Conservation (phyloP, 2,113 vertebrate genomes). For the Petromus typicus region DNA sequence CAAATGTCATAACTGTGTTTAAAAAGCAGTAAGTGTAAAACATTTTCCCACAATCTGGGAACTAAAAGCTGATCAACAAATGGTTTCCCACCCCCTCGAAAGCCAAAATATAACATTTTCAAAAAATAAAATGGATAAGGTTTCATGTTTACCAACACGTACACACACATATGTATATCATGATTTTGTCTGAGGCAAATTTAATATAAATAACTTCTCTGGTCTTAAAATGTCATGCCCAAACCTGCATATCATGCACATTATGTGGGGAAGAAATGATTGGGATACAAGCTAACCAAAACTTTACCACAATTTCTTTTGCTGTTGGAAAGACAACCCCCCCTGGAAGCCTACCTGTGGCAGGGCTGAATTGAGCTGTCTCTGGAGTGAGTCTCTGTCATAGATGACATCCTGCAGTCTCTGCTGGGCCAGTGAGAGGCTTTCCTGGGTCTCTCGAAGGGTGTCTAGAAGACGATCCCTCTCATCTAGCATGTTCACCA, state of each 20-base stretch:
- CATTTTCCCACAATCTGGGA: not conserved
- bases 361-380: conserved; percentile 98
- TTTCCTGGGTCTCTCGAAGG: conserved; percentile 99
- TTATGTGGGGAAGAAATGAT: not conserved
- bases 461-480: conserved; percentile 97
- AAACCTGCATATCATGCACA: not conserved
- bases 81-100: not conserved
- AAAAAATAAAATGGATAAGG: not conserved
- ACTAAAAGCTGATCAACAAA: conserved; percentile 26
- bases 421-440: conserved; percentile 96
- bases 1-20: conserved; percentile 12
- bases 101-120: not conserved
- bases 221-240: not conserved
- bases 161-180: not conserved
- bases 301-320: not conserved
- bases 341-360: conserved; percentile 92
- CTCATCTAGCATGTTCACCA: conserved; percentile 99
- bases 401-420: conserved; percentile 99
- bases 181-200: not conserved
- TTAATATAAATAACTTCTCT: not conserved
- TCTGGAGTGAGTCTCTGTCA: conserved; percentile 96
- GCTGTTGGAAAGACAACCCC: not conserved
- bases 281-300: not conserved
- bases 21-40: conserved; percentile 36
- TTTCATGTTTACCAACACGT: not conserved